phyloP scores from a whole-genome alignment of 2,113 vertebrate species.

The Ptyas mucosa region DNA sequence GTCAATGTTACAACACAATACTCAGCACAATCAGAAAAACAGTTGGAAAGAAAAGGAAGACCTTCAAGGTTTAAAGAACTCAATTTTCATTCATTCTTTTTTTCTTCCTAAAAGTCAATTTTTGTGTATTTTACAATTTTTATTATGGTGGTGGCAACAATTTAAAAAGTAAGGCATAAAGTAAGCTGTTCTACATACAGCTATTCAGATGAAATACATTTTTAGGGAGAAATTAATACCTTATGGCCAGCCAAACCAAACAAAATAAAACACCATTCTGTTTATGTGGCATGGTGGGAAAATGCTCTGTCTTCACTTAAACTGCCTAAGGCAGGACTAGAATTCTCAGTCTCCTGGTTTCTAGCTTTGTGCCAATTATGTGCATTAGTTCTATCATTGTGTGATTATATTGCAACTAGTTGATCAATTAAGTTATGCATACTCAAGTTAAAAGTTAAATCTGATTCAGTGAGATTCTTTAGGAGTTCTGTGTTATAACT shows the following conservation, averaged over 20 bases:
- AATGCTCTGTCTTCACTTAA: not conserved
- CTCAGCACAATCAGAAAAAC: not conserved
- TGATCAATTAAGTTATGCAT: not conserved
- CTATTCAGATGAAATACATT: not conserved
- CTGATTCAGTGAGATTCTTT: not conserved
- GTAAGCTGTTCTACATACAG: not conserved
- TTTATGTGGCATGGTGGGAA: not conserved
- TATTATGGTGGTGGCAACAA: not conserved
- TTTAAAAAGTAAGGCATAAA: not conserved
- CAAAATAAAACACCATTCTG: not conserved
- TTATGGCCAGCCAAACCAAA: not conserved
- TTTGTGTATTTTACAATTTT: not conserved
- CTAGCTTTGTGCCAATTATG: not conserved
- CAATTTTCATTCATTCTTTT: not conserved
- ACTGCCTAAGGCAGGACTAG: not conserved
- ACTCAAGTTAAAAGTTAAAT: not conserved
- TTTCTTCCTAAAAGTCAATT: not conserved
- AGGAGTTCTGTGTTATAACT: not conserved
- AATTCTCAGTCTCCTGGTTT: not conserved
- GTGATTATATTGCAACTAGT: not conserved
- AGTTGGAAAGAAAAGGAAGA: not conserved
- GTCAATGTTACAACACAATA: not conserved
- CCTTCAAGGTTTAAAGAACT: not conserved
- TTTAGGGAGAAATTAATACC: not conserved
- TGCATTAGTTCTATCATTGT: not conserved